Conservation (phyloP, 1,140 invertebrate genomes). For the Heliconius hewitsoni region DNA sequence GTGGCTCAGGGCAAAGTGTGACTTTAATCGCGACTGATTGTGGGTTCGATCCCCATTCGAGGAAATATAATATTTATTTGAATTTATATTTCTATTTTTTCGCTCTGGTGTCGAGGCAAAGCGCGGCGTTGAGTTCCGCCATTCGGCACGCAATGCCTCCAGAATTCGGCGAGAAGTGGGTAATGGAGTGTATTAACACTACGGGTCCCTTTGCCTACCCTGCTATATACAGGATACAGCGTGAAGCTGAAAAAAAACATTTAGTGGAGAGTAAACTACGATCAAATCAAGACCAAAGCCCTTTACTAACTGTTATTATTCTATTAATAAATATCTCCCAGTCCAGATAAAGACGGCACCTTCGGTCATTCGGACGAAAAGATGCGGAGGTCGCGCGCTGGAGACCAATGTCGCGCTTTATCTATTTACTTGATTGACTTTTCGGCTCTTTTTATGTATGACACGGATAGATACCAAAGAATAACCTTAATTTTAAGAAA, state of each 20-base stretch:
- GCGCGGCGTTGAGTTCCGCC: too few relatives aligned
- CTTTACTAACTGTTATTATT: neutral
- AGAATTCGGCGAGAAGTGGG: too few relatives aligned
- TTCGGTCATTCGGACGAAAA: slow-evolving; percentile 38
- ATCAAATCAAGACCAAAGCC: neutral
- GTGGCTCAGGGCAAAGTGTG: too few relatives aligned
- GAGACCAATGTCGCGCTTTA: slow-evolving; percentile 37
- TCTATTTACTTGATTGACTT: slow-evolving; percentile 40
- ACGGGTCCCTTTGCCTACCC: too few relatives aligned
- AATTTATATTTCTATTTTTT: too few relatives aligned
- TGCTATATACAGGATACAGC: too few relatives aligned
- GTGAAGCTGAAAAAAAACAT: neutral
- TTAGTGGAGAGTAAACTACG: neutral
- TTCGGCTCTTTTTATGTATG: slow-evolving; percentile 32
- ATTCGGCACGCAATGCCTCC: too few relatives aligned
- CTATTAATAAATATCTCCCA: neutral
- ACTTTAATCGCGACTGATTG: too few relatives aligned
- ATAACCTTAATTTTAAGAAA: slow-evolving; percentile 15
- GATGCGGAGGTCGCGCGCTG: slow-evolving; percentile 34
- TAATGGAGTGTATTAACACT: too few relatives aligned
- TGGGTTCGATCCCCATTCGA: too few relatives aligned
- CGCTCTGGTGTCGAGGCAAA: too few relatives aligned
- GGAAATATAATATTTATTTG: too few relatives aligned
- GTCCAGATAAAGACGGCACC: slow-evolving; percentile 16
- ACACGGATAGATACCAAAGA: slow-evolving; percentile 21